Evolutionary conservation across 2,113 vertebrate genomes (phyloP).

Genomic region (Tragelaphus buxtoni): DNA sequence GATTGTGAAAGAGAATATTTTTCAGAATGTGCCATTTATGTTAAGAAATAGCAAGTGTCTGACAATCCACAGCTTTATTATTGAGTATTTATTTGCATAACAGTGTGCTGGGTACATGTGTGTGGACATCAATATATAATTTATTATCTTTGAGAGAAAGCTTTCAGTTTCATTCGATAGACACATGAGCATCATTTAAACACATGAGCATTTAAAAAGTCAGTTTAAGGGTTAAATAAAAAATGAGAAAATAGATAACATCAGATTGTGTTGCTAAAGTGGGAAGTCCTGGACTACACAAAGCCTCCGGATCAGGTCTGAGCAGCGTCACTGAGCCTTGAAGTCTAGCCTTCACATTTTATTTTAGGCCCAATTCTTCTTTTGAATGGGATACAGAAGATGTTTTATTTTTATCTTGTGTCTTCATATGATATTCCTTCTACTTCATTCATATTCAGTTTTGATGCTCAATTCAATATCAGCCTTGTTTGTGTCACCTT

Average conservation of each 20-base stretch:
- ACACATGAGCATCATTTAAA: not conserved
- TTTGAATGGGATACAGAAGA: not conserved
- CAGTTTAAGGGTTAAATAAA: not conserved
- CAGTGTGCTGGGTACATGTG: not conserved
- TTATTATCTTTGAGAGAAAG: not conserved
- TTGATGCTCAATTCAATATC: not conserved
- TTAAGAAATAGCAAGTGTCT: slow-evolving; percentile 3
- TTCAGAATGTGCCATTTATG: not conserved
- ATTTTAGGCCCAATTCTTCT: not conserved
- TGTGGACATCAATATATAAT: not conserved
- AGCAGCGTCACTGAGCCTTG: not conserved
- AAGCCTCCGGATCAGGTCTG: not conserved
- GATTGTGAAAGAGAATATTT: slow-evolving; percentile 8
- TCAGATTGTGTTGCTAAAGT: not conserved
- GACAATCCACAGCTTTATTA: slow-evolving; percentile 14
- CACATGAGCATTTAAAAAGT: not conserved
- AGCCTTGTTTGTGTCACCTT: slow-evolving; percentile 1
- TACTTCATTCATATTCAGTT: not conserved
- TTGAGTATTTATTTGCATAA: slow-evolving; percentile 23
- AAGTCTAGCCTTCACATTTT: not conserved
- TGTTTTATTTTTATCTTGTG: not conserved
- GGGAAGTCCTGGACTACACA: rapidly evolving
- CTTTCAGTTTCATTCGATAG: not conserved
- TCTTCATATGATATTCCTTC: not conserved
- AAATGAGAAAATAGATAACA: not conserved